These are phyloP conservation scores for Mimumesa dahlbomi DNA, from an alignment of 2,888 invertebrate genomes.

Conservation along the genomic window DNA sequence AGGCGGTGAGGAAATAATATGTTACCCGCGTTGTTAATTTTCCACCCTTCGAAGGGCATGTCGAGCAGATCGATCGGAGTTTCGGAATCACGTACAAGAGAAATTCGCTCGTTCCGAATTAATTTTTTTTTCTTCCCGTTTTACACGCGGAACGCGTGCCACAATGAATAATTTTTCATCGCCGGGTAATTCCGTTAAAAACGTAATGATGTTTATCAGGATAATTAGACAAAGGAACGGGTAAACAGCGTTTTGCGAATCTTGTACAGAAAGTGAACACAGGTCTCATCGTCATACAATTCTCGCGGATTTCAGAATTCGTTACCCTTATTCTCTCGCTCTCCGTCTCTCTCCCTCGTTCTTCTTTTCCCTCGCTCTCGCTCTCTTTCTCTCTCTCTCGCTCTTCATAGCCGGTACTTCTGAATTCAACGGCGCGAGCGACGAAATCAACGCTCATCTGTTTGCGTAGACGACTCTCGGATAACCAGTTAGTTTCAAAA, in stretches of 20 bases:
- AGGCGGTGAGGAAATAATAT: conserved; percentile 26
- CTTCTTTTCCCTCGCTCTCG: too few relatives aligned
- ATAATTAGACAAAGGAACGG: background rate
- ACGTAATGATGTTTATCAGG: too few relatives aligned
- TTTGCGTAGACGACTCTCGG: conserved; percentile 61
- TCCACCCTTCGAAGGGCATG: conserved; percentile 36
- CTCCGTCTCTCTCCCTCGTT: conserved; percentile 1
- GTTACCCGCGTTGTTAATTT: conserved; percentile 43
- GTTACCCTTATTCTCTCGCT: conserved; percentile 3
- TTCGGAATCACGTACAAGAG: too few relatives aligned
- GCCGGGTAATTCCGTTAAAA: too few relatives aligned
- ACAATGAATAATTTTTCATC: too few relatives aligned
- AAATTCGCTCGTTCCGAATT: too few relatives aligned
- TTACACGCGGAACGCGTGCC: too few relatives aligned
- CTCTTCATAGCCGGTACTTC: conserved; percentile 33
- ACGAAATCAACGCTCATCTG: conserved; percentile 60
- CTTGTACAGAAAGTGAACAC: conserved; percentile 7
- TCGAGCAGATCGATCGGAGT: too few relatives aligned
- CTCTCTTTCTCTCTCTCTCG: too few relatives aligned
- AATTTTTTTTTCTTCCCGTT: too few relatives aligned
- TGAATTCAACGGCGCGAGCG: conserved; percentile 43
- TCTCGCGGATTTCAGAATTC: conserved; percentile 6
- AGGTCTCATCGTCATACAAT: conserved; percentile 1
- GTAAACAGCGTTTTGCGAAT: conserved; percentile 4
- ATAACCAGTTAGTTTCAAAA: conserved; percentile 70